Percentiles rank a stretch among this genome's conserved stretches.
Conservation (phyloP, 2,113 vertebrate genomes). For the Halcyon senegalensis region DNA sequence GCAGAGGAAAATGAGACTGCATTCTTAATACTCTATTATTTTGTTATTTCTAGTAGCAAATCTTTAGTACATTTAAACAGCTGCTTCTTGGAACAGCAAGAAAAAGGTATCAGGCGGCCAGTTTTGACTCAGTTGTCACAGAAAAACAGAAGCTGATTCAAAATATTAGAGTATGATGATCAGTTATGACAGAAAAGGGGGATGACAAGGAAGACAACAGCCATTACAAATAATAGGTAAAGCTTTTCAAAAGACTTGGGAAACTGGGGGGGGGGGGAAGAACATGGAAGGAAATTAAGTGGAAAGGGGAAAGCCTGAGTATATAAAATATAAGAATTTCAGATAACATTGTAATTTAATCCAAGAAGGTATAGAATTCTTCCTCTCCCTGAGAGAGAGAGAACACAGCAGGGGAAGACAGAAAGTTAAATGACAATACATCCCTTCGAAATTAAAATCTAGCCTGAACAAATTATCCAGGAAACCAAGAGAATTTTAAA, state of each 20-base stretch:
- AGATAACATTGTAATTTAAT: background rate
- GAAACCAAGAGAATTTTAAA: constrained; percentile 39
- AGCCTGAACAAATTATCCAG: background rate
- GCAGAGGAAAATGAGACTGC: background rate
- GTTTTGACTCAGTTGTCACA: constrained; percentile 13
- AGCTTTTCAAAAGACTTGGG: background rate
- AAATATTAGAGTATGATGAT: background rate
- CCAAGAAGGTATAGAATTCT: background rate
- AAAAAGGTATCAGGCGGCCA: background rate
- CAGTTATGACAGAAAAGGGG: background rate
- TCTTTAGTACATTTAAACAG: background rate
- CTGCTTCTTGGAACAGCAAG: background rate
- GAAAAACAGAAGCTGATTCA: background rate
- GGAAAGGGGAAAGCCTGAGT: background rate
- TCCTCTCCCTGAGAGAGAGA: background rate
- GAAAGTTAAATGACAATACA: background rate
- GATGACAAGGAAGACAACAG: background rate
- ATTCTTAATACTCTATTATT: background rate
- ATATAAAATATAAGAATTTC: background rate
- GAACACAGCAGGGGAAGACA: background rate
- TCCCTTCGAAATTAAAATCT: background rate
- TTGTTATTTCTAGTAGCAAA: constrained; percentile 8
- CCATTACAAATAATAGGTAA: background rate
- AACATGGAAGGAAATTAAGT: background rate
- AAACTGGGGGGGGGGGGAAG: no score